Percentiles rank a stretch among this genome's conserved stretches.
phyloP scores from a whole-genome alignment of 2,888 invertebrate species.

The Eupithecia tripunctaria region DNA sequence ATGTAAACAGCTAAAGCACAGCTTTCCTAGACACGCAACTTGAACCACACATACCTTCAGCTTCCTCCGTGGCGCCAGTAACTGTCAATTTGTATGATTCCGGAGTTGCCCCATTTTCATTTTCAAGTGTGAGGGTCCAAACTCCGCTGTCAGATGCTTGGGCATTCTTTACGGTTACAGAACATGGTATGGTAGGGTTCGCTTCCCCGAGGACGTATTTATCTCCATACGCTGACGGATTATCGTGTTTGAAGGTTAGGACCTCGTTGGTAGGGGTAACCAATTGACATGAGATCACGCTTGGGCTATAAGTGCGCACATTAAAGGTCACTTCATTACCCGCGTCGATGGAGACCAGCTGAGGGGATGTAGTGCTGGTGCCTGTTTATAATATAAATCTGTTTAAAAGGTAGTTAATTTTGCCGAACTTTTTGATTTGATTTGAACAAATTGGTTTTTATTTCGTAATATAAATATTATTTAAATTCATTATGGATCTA shows the following conservation, averaged over 20 bases:
- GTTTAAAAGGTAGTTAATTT: neutral
- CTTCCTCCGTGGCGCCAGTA: slow-evolving; percentile 1
- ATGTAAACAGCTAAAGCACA: neutral
- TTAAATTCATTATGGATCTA: no score
- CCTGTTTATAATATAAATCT: neutral
- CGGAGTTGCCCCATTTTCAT: neutral
- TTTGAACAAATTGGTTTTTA: neutral
- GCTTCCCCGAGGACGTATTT: slow-evolving; percentile 27
- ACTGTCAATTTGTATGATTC: slow-evolving; percentile 21
- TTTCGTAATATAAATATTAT: neutral
- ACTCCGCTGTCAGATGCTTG: slow-evolving; percentile 31
- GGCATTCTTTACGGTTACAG: slow-evolving; percentile 27
- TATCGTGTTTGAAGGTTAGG: slow-evolving; percentile 27
- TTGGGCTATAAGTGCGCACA: neutral
- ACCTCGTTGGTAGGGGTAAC: slow-evolving; percentile 20
- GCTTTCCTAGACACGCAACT: neutral
- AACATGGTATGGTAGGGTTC: slow-evolving; percentile 15
- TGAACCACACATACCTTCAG: slow-evolving; percentile 22
- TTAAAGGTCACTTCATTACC: slow-evolving; percentile 29
- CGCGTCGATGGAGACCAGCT: neutral
- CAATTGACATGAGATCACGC: slow-evolving; percentile 31
- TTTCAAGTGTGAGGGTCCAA: slow-evolving; percentile 31
- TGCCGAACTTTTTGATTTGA: neutral
- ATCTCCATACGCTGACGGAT: slow-evolving; percentile 15
- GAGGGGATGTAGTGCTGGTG: neutral